Evolutionary conservation across 2,888 invertebrate genomes (phyloP), one percentile per base, ranked within the genome.

Genomic region (Eledona agricola): DNA sequence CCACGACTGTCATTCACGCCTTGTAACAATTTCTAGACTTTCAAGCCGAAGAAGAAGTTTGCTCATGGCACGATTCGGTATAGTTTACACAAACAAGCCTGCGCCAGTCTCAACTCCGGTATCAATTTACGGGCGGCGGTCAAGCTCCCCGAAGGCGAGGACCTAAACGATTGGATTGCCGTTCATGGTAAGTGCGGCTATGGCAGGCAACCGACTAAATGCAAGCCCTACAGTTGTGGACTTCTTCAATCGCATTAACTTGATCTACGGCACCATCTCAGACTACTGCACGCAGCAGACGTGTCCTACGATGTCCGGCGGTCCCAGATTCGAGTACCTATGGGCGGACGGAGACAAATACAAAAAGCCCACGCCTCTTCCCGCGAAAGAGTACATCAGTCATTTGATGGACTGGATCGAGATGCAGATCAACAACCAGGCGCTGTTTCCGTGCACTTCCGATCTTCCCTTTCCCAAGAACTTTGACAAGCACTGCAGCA

Each of bases 381-480:
- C 93, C 4, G 93, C 93, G 2, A 88, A 88, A 12, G 85, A 89
- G 68, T 95, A 95, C 70, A 88, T 93, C 52, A 82, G 85, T 53
- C 79, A 90, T 32, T 78, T 93, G 9, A 93, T 93, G 91, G 93
- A 94, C 72, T 95, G 94, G 94, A 88, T 90, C 26, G 95, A 95
- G 77, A 77, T 83, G 25, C 91, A 93, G 77, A 94, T 95, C 62
- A 95, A 95, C 73, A 88, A 93, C 73, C 93, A 94, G 76, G 78
- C 82, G 23, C 78, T 93, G 35, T 95, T 95, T 72, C 94, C 94
- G 0, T 87, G 90, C 9, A 88, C 87, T 49, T 87, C 88, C 61
- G 93, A 90, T 78, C 82, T 90, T 57, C 91, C 93, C 19, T 95
- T 95, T 77, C 94, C 94, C 2, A 91, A 88, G 73, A 87, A 88